These are phyloP conservation scores for Menura novaehollandiae DNA, from an alignment of 2,113 vertebrate genomes.

Conservation along the genomic window DNA sequence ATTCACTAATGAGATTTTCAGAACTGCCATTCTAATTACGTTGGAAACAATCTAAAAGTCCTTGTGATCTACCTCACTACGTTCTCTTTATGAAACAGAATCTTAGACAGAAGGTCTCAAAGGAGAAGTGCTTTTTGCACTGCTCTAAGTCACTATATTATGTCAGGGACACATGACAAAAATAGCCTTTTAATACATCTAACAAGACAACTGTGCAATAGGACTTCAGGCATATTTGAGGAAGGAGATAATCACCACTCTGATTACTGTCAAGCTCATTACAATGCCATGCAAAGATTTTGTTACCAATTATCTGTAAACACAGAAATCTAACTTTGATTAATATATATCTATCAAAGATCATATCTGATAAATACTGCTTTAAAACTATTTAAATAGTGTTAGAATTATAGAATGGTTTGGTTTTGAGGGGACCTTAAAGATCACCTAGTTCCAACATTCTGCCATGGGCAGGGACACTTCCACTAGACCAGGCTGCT, in stretches of 20 bases:
- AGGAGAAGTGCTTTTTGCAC: neutral
- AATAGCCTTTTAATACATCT: neutral
- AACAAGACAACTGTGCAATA: neutral
- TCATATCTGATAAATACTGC: neutral
- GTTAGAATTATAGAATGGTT: neutral
- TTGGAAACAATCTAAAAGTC: neutral
- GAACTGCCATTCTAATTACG: slow-evolving; percentile 42
- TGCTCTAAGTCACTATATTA: neutral
- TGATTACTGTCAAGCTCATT: neutral
- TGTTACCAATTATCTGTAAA: neutral
- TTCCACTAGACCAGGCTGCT: neutral
- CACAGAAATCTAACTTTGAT: neutral
- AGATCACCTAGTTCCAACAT: neutral
- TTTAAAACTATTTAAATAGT: neutral
- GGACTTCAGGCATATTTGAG: neutral
- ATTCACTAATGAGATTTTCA: neutral
- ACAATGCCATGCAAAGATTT: neutral
- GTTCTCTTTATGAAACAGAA: neutral
- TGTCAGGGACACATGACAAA: neutral
- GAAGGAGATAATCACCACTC: neutral
- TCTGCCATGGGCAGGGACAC: neutral
- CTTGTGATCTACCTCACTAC: neutral
- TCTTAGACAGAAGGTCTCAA: neutral
- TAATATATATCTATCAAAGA: neutral
- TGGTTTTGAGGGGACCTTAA: neutral